Percentiles rank a stretch among this genome's conserved stretches.
Evolutionary conservation across 2,888 invertebrate species (phyloP).

Genomic region (Scaptomyza flava): DNA sequence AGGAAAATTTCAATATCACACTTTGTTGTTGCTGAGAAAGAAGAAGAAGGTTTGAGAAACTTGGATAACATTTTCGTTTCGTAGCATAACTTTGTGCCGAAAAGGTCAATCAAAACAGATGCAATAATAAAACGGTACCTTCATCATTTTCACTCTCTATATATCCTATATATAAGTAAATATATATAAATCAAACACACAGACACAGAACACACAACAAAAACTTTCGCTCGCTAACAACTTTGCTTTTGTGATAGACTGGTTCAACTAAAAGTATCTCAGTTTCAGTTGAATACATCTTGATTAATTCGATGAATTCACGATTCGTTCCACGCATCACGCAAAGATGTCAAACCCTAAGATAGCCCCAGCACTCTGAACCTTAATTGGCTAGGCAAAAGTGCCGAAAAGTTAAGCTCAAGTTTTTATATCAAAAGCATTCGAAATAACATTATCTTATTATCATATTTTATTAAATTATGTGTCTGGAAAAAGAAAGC

Average conservation of each 20-base stretch:
- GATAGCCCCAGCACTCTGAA: too few relatives aligned
- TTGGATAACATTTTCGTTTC: constrained; percentile 29
- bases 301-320: too few relatives aligned
- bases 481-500: too few relatives aligned
- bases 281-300: constrained; percentile 15
- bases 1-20: constrained; percentile 25
- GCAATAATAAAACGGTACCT: constrained; percentile 45
- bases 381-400: too few relatives aligned
- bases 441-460: too few relatives aligned
- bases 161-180: neutral
- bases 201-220: constrained; percentile 16
- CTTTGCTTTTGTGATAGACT: constrained; percentile 3
- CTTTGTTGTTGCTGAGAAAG: constrained; percentile 12
- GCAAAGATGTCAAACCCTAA: too few relatives aligned
- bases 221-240: constrained; percentile 31
- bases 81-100: constrained; percentile 26
- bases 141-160: constrained; percentile 23
- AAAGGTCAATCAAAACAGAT: constrained; percentile 52
- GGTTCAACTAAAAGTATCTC: constrained; percentile 3
- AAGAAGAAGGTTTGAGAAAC: neutral
- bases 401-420: too few relatives aligned
- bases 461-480: too few relatives aligned
- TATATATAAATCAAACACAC: neutral
- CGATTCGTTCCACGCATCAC: too few relatives aligned
- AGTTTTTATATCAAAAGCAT: too few relatives aligned